Evolutionary conservation across 2,113 vertebrate genomes (phyloP).

Genomic region (Furnarius figulus): DNA sequence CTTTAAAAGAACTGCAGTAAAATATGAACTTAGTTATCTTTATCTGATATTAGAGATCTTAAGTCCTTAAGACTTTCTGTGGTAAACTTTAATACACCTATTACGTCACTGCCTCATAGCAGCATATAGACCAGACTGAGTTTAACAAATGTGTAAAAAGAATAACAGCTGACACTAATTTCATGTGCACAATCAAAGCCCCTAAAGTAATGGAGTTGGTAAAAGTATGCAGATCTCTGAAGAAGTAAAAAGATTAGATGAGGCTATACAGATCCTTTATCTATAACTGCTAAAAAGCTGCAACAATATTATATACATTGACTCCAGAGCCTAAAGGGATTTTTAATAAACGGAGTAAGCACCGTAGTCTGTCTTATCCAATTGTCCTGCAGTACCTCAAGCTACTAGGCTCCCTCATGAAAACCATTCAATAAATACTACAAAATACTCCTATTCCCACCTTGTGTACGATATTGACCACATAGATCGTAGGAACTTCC

Average conservation of each 20-base stretch:
- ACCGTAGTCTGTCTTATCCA: not conserved
- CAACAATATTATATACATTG: not conserved
- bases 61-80: slow-evolving; percentile 18
- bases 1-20: slow-evolving; percentile 23
- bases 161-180: slow-evolving; percentile 74
- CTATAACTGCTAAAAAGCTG: not conserved
- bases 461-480: not conserved
- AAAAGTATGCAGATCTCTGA: slow-evolving; percentile 59
- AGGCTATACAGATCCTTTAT: slow-evolving; percentile 18
- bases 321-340: slow-evolving; percentile 4
- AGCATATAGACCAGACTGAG: slow-evolving; percentile 49
- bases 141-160: slow-evolving; percentile 63
- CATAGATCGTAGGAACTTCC: not conserved
- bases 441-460: not conserved
- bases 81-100: slow-evolving; percentile 47
- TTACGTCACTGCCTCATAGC: slow-evolving; percentile 26
- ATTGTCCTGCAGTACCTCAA: slow-evolving; percentile 5
- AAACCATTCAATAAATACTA: slow-evolving; percentile 24
- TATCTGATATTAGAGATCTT: not conserved
- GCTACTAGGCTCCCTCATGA: slow-evolving; percentile 2
- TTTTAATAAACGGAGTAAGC: slow-evolving; percentile 44
- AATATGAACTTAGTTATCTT: slow-evolving; percentile 32
- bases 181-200: slow-evolving; percentile 60
- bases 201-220: slow-evolving; percentile 35
- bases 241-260: slow-evolving; percentile 56